Base-by-base conservation (phyloP, 2,888 invertebrate genomes). In the Thereva unica region DNA sequence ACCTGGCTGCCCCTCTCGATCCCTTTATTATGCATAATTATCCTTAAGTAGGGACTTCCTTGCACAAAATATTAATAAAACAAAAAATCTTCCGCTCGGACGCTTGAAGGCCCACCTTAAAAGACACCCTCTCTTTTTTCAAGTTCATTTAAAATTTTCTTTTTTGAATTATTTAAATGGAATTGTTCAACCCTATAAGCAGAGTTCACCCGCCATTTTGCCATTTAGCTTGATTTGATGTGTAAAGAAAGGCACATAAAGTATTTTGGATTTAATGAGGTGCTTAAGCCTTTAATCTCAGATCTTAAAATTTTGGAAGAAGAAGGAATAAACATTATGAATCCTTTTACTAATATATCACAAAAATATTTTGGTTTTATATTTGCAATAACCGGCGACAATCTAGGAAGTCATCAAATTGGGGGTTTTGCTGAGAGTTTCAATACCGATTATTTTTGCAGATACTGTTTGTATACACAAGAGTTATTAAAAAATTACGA, bases 341-440 rank as follows among this genome's bases (percentile, higher is more conserved):
- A 50, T 41, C 40, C 12, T 50, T 9, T 23, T 41, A 49, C n/a
- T 34, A 35, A 35, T n/a, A 50, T 67, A 53, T 54, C 34, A 9
- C 40, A 57, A 42, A 70, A 68, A 52, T 41, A 71, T 23, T 70
- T 70, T 70, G 74, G 74, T 5, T 55, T 70, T 38, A 1, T 76
- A 9, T 41, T 74, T 55, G 70, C 71, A 40, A 70, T 76, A 9
- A 35, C 69, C 63, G 73, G 72, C 1, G 73, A 74, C 54, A 74
- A 73, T 69, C 64, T 74, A 59, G 73, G 73, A n/a, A 68, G 72
- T 59, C 75, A 76, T 61, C 71, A 73, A 68, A 68, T 76, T 37
- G 75, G 75, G 38, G 75, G 74, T 10, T 75, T 72, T 71, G 38
- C 37, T 37, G 72, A 73, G 73, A 76, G 73, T 68, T 75, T 76